phyloP scores from a whole-genome alignment of 2,888 invertebrate genomes.

The Leptura quadrifasciata region DNA sequence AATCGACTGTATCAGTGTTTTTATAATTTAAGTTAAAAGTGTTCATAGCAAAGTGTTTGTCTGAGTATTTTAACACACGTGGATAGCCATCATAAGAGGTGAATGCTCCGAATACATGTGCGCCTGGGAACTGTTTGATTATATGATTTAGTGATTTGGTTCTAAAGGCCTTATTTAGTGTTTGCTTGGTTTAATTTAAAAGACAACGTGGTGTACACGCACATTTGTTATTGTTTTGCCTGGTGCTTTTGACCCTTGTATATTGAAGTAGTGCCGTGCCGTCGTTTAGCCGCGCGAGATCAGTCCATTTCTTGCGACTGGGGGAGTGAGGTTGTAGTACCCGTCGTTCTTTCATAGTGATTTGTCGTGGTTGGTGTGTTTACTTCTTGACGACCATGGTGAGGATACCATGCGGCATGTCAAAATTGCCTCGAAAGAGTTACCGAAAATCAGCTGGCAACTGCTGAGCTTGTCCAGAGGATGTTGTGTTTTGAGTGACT shows the following conservation, averaged over 20 bases:
- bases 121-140: slow-evolving; percentile 44
- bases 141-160: slow-evolving; percentile 38
- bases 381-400: slow-evolving; percentile 46
- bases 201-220: slow-evolving; percentile 75
- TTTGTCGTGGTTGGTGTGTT: slow-evolving; percentile 48
- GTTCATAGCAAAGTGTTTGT: slow-evolving; percentile 25
- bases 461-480: slow-evolving; percentile 43
- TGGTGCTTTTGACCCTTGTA: slow-evolving; percentile 78
- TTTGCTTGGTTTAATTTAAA: slow-evolving; percentile 34
- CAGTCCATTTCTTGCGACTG: slow-evolving; percentile 73
- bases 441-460: slow-evolving; percentile 40
- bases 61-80: slow-evolving; percentile 51
- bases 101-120: slow-evolving; percentile 57
- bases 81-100: slow-evolving; percentile 52
- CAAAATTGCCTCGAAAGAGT: slow-evolving; percentile 43
- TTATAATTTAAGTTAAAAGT: slow-evolving; percentile 40
- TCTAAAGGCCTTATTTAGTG: slow-evolving; percentile 35
- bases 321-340: slow-evolving; percentile 67
- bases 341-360: slow-evolving; percentile 48
- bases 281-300: slow-evolving; percentile 71
- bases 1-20: slow-evolving; percentile 36
- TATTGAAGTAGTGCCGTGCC: slow-evolving; percentile 59
- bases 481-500: slow-evolving; percentile 63
- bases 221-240: slow-evolving; percentile 85
- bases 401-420: slow-evolving; percentile 52